phyloP scores from a whole-genome alignment of 2,888 invertebrate genomes.

The Campoplex capitator region DNA sequence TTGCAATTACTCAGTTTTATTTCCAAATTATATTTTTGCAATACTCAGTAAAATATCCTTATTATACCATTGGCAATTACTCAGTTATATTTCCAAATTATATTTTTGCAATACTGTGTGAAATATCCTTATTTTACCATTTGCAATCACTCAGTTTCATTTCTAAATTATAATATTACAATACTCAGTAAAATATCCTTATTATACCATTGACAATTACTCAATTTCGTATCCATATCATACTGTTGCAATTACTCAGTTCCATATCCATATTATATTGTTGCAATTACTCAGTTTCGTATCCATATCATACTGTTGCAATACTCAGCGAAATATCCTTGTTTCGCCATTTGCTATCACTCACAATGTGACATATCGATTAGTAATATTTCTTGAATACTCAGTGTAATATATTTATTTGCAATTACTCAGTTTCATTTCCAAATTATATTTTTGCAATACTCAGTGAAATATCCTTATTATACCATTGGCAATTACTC shows the following conservation, averaged over 20 bases:
- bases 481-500: background rate
- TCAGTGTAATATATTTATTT: background rate
- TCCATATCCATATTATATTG: background rate
- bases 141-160: slow-evolving; percentile 22
- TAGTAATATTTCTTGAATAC: too few species aligned
- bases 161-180: background rate
- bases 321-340: slow-evolving; percentile 3
- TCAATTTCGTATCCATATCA: background rate
- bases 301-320: slow-evolving; percentile 14
- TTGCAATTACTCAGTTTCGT: slow-evolving; percentile 20
- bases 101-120: slow-evolving; percentile 25
- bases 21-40: background rate
- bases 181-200: slow-evolving; percentile 13
- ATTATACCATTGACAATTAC: background rate
- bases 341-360: too few species aligned
- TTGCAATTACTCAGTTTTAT: slow-evolving; percentile 31
- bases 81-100: background rate
- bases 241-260: slow-evolving; percentile 18
- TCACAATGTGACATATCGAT: too few species aligned
- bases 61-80: slow-evolving; percentile 18
- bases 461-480: slow-evolving; percentile 1
- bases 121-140: background rate
- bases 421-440: slow-evolving; percentile 4
- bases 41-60: slow-evolving; percentile 31
- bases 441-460: slow-evolving; percentile 16